Conservation (phyloP, 2,797 vertebrate species). For the Carduelis carduelis region DNA sequence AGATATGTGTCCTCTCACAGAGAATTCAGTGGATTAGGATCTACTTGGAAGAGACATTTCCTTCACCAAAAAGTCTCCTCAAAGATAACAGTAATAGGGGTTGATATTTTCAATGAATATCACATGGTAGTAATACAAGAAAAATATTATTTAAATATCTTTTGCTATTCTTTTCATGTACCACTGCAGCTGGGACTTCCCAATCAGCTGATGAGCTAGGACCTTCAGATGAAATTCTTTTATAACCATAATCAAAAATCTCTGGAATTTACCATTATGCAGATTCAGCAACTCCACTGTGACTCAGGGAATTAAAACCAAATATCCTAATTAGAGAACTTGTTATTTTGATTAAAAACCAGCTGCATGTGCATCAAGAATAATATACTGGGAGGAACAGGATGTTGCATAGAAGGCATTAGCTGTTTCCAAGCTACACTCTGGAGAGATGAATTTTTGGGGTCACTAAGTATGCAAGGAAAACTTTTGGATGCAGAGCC, state of each 20-base stretch:
- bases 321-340: constrained; percentile 40
- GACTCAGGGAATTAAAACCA: constrained; percentile 39
- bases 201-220: constrained; percentile 24
- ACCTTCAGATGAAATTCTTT: constrained; percentile 31
- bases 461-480: background rate
- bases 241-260: constrained; percentile 29
- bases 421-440: background rate
- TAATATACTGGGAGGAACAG: background rate
- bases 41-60: background rate
- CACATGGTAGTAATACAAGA: background rate
- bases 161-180: constrained; percentile 1
- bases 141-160: background rate
- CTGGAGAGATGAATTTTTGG: background rate
- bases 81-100: background rate
- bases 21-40: background rate
- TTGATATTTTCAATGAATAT: background rate
- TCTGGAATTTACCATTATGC: constrained; percentile 17
- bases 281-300: constrained; percentile 34
- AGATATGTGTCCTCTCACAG: background rate
- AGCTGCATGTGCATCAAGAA: background rate
- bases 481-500: background rate
- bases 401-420: background rate
- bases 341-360: constrained; percentile 41
- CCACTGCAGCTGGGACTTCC: constrained; percentile 27
- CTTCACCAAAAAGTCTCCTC: background rate